phyloP scores from a whole-genome alignment of 2,888 invertebrate species.

The Caenorhabditis sinica region DNA sequence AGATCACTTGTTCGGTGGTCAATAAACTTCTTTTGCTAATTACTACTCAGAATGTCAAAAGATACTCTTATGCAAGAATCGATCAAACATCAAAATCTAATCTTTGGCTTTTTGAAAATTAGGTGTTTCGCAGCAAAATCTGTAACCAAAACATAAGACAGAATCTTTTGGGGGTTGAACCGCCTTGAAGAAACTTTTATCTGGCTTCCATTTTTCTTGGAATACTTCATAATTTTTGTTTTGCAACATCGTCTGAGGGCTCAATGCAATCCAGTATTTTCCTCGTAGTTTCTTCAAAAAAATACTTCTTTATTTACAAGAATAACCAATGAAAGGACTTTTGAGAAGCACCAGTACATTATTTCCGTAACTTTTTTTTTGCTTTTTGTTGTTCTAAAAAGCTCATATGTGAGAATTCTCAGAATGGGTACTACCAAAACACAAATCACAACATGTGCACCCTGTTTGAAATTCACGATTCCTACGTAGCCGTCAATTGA shows the following conservation, averaged over 20 bases:
- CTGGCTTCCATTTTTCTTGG: conserved; percentile 13
- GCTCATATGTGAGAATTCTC: not conserved
- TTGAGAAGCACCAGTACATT: no score
- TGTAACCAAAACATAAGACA: not conserved
- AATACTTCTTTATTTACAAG: no score
- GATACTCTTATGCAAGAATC: not conserved
- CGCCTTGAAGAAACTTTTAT: not conserved
- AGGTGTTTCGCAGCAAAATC: not conserved
- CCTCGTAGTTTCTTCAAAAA: no score
- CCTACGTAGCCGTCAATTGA: not conserved
- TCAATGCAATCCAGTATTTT: not conserved
- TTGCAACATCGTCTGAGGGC: not conserved
- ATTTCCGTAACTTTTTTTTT: not conserved
- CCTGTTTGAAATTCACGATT: conserved; percentile 31
- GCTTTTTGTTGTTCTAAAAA: not conserved
- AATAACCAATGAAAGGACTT: no score
- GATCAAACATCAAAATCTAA: conserved; percentile 23
- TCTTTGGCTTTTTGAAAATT: conserved; percentile 15
- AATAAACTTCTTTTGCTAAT: no score
- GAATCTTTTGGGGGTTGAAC: not conserved
- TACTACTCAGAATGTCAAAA: not conserved
- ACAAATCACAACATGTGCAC: conserved; percentile 22
- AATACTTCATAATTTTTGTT: conserved; percentile 8
- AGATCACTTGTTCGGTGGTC: no score
- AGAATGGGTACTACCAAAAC: conserved; percentile 32